Evolutionary conservation across 2,797 vertebrate species (phyloP).

Genomic region (Calcarius lapponicus): DNA sequence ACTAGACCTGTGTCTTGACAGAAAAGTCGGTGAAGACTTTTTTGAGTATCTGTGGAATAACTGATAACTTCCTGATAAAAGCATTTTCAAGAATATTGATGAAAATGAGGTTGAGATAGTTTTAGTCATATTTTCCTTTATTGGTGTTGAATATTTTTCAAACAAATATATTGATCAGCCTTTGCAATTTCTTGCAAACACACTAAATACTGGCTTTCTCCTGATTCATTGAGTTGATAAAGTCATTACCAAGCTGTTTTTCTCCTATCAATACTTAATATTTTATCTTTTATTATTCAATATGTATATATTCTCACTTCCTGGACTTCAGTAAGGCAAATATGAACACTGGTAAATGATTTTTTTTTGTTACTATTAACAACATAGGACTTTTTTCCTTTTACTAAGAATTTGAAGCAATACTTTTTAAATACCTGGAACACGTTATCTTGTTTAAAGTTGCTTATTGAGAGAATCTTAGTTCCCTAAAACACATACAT

Average conservation of each 20-base stretch:
- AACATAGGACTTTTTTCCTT: background rate
- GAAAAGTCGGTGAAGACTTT: background rate
- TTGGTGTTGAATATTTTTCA: background rate
- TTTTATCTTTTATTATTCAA: background rate
- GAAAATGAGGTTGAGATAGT: background rate
- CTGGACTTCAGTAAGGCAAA: background rate
- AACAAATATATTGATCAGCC: background rate
- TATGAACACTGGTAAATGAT: background rate
- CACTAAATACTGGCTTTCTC: background rate
- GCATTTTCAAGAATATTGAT: background rate
- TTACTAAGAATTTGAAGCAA: background rate
- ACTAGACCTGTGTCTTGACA: background rate
- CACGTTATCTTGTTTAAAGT: background rate
- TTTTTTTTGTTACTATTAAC: background rate
- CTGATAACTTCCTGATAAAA: background rate
- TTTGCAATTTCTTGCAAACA: background rate
- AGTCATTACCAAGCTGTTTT: background rate
- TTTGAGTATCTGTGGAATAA: background rate
- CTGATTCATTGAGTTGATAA: background rate
- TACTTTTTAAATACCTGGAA: background rate
- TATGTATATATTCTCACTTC: background rate
- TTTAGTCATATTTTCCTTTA: background rate
- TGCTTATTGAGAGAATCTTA: background rate
- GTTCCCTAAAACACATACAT: background rate
- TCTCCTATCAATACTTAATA: background rate